Percentiles rank a stretch among this genome's conserved stretches.
Conservation (phyloP, 2,888 invertebrate species). For the Hirtodrosophila duncani region DNA sequence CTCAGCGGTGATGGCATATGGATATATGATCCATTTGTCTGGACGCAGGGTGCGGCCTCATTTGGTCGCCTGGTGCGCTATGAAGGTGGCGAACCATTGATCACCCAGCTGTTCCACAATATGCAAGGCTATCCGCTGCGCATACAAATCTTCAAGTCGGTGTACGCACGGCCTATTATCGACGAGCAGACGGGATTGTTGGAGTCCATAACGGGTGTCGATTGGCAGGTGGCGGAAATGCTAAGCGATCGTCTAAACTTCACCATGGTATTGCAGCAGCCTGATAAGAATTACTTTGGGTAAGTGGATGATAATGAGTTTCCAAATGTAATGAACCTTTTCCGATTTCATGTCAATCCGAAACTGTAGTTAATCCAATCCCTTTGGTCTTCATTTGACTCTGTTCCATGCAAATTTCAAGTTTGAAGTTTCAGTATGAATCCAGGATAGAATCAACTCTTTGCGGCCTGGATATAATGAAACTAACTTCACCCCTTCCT, state of each 20-base stretch:
- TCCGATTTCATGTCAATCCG: too few species aligned
- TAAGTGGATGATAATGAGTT: too few species aligned
- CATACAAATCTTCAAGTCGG: constrained; percentile 76
- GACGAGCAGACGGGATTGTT: constrained; percentile 49
- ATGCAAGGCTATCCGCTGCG: constrained; percentile 76
- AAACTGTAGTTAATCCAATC: too few species aligned
- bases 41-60: constrained; percentile 5
- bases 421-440: too few species aligned
- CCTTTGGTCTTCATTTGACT: too few species aligned
- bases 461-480: too few species aligned
- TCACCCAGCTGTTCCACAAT: constrained; percentile 60
- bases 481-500: too few species aligned
- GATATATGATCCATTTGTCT: constrained; percentile 73
- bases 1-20: constrained; percentile 52
- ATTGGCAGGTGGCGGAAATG: constrained; percentile 67
- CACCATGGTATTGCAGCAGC: constrained; percentile 66
- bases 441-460: too few species aligned
- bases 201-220: constrained; percentile 63
- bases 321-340: too few species aligned
- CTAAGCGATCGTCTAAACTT: constrained; percentile 72
- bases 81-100: constrained; percentile 37
- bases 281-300: constrained; percentile 75
- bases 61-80: constrained; percentile 61
- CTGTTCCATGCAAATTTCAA: too few species aligned
- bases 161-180: constrained; percentile 65